A percentile compares a stretch with the other conserved stretches of the same genome.
Conservation (phyloP, 2,113 vertebrate genomes). For the Perca fluviatilis region DNA sequence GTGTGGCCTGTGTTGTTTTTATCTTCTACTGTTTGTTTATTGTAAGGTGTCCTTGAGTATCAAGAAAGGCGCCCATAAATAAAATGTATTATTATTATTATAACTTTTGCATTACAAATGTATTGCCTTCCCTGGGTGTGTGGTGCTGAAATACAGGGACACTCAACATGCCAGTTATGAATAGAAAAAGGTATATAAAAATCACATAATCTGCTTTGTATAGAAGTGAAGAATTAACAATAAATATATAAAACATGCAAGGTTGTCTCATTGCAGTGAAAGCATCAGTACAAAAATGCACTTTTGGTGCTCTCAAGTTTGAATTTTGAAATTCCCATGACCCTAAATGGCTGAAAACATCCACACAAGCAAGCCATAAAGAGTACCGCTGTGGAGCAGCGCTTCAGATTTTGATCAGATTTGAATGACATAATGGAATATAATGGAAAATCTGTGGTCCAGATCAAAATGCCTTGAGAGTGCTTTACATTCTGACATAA, state of each 20-base stretch:
- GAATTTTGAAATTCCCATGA: constrained; percentile 8
- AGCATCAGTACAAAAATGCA: neutral
- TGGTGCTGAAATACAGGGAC: neutral
- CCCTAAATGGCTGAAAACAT: constrained; percentile 7
- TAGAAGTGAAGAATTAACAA: neutral
- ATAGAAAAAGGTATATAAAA: neutral
- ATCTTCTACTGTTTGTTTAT: too few relatives aligned
- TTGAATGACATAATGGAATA: constrained; percentile 52
- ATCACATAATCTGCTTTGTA: neutral
- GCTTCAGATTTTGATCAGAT: constrained; percentile 43
- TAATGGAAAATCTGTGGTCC: constrained; percentile 63
- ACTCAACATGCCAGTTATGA: neutral
- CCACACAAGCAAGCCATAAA: neutral
- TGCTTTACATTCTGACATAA: constrained; percentile 43
- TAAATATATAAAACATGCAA: neutral
- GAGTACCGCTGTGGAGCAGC: constrained; percentile 24
- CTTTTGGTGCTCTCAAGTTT: neutral
- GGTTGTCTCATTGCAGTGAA: neutral
- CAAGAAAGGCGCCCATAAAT: too few relatives aligned
- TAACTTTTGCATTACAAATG: neutral
- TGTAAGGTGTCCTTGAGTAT: too few relatives aligned
- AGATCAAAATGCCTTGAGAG: constrained; percentile 51
- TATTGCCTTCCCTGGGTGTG: neutral
- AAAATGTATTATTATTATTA: too few relatives aligned
- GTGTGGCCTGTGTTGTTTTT: too few relatives aligned